A percentile compares a stretch with the other conserved stretches of the same genome.
Evolutionary conservation across 2,888 invertebrate genomes (phyloP).

Genomic region (Lottia scabra): DNA sequence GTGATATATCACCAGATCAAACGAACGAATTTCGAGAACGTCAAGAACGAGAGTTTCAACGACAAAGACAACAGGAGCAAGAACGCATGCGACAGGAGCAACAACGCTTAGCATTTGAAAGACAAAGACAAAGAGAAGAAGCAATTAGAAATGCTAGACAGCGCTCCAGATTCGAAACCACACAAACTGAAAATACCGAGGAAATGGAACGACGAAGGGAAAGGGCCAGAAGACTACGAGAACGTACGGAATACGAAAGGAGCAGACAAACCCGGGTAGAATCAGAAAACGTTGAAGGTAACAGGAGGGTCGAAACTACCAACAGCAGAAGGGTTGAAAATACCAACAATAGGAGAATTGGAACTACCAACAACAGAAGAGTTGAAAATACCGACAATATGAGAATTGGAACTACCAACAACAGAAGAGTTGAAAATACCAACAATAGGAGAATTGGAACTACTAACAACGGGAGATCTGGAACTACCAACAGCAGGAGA

Average conservation of each 20-base stretch:
- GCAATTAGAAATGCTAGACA: not conserved
- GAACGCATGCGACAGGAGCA: not conserved
- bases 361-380: not conserved
- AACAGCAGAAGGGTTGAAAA: not conserved
- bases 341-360: not conserved
- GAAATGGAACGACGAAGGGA: not conserved
- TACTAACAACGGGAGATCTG: not conserved
- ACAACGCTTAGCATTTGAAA: not conserved
- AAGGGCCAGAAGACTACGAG: not conserved
- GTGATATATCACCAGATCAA: conserved; percentile 8
- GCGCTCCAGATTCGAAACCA: not conserved
- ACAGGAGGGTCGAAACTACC: not conserved
- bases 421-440: not conserved
- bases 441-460: not conserved
- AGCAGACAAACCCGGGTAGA: no score
- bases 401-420: not conserved
- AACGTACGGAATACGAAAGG: not conserved
- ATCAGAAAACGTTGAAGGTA: not conserved
- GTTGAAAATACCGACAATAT: not conserved
- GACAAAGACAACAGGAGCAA: conserved; percentile 7
- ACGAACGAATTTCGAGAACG: not conserved
- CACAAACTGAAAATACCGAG: not conserved
- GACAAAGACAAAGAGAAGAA: not conserved
- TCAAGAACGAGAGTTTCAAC: conserved; percentile 1
- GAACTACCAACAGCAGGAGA: not conserved